Evolutionary conservation across 2,797 vertebrate genomes (phyloP).

Genomic region (Trematomus bernacchii): DNA sequence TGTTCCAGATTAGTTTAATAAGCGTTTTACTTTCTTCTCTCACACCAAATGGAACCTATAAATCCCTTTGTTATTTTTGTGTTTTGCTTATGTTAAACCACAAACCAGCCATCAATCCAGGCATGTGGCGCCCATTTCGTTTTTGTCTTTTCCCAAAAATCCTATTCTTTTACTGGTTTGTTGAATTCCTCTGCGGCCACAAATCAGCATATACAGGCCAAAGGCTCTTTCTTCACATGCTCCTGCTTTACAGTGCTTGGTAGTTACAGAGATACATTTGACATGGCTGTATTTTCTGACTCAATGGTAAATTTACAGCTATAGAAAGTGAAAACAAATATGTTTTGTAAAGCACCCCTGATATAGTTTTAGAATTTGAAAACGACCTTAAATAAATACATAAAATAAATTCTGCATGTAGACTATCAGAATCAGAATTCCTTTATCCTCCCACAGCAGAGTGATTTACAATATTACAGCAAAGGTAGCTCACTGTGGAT

Average conservation of each 20-base stretch:
- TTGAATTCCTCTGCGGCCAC: slow-evolving; percentile 10
- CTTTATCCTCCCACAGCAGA: too few species aligned
- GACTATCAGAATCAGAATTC: neutral
- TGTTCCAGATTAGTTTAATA: slow-evolving; percentile 24
- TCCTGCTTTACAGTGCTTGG: neutral
- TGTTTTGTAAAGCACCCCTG: neutral
- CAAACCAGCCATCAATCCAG: slow-evolving; percentile 12
- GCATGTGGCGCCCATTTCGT: slow-evolving; percentile 7
- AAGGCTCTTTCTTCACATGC: neutral
- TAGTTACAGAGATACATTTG: neutral
- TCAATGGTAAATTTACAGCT: neutral
- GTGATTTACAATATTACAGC: too few species aligned
- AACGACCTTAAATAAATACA: neutral
- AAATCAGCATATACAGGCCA: neutral
- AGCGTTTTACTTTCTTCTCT: slow-evolving; percentile 13
- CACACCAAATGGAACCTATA: slow-evolving; percentile 5
- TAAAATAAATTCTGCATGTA: neutral
- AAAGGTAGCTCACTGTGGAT: slow-evolving; percentile 12
- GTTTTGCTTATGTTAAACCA: slow-evolving; percentile 12
- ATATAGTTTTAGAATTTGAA: too few species aligned
- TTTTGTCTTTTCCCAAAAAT: slow-evolving; percentile 11
- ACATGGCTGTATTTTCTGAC: neutral
- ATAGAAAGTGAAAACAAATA: neutral
- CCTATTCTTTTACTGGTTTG: neutral
- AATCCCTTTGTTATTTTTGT: slow-evolving; percentile 13